Evolutionary conservation across 2,113 vertebrate species (phyloP), one percentile per base, ranked within the genome.

Genomic region (Corythornis cristatus): DNA sequence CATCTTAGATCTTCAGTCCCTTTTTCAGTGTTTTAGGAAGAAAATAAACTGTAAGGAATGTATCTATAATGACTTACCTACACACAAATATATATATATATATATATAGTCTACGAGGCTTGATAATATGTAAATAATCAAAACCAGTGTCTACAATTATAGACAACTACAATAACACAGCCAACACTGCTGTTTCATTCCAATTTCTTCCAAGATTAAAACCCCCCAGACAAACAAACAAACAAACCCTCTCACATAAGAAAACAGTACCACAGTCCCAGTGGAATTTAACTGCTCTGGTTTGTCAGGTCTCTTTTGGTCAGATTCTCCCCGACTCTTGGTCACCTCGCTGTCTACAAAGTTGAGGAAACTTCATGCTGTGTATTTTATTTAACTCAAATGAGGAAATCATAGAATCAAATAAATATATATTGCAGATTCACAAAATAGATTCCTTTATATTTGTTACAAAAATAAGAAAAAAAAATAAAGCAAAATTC

Each of bases 1-100:
- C 71, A 53, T 95, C 90, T 93, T 64, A 94, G 93, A 78, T 53
- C 79, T 95, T 88, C 66, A 86, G 83, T 88, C 60, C 18, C 18
- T 77, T 88, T 97, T 96, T 68, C 73, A 88, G 60, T 83, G 37
- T 70, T 81, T 91, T 76, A 65, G 54, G 43, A 93, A 79, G 58
- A 15, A 5, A 15, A 5, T 5, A 31, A 16, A 18, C n/a, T 66
- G 58, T 68, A 85, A 78, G 7, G 88, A 93, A 83, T n/a, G 3
- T 11, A 29, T 77, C 40, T 83, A 48, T 54, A 93, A 78, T 35
- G 6, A 90, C 60, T 84, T 64, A 60, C 17, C 28, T 35, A 50
- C 40, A 66, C 9, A 86, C 40, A 66, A 74, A 88, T 68, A 85
- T 29, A 50, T 5, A 35, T 37, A 37, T 9, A 16, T 31, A 35